A percentile compares a stretch with the other conserved stretches of the same genome.
These are phyloP conservation scores for mouse (Mus musculus) DNA, from an alignment of 2,113 vertebrate genomes.

Conservation along the genomic window DNA sequence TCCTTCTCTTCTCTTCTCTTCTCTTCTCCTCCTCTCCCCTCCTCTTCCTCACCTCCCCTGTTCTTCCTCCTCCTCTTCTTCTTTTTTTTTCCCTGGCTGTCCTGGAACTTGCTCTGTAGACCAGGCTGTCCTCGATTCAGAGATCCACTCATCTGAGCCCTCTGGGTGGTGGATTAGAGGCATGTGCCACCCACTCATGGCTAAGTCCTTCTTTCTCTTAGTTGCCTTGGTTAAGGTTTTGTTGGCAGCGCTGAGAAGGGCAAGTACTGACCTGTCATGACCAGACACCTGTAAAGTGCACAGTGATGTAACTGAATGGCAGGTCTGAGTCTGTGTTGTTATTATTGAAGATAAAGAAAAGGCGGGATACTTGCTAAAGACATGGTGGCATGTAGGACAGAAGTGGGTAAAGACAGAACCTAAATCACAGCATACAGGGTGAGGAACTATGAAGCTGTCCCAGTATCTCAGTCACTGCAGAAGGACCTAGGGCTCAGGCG, in stretches of 20 bases:
- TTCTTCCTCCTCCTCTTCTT: neutral
- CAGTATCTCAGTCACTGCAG: neutral
- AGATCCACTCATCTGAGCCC: neutral
- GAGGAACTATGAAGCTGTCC: neutral
- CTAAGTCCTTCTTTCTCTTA: neutral
- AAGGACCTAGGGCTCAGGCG: neutral
- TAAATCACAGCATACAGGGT: neutral
- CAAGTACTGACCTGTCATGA: neutral
- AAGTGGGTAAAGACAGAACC: neutral
- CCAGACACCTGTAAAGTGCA: neutral
- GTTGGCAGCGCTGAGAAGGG: neutral
- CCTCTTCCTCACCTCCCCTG: neutral
- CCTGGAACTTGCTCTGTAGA: neutral
- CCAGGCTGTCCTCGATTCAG: neutral
- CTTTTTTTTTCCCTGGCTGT: neutral
- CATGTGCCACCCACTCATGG: neutral
- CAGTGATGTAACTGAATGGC: neutral
- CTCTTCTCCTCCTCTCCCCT: too few species aligned
- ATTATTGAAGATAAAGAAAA: constrained; percentile 8
- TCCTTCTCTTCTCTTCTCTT: fast-evolving
- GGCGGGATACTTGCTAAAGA: neutral
- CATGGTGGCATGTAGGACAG: neutral
- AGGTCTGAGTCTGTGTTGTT: neutral
- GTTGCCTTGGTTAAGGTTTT: neutral
- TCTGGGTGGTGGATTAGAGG: neutral